phyloP scores from a whole-genome alignment of 2,888 invertebrate genomes.

The Drosophila seclusa region DNA sequence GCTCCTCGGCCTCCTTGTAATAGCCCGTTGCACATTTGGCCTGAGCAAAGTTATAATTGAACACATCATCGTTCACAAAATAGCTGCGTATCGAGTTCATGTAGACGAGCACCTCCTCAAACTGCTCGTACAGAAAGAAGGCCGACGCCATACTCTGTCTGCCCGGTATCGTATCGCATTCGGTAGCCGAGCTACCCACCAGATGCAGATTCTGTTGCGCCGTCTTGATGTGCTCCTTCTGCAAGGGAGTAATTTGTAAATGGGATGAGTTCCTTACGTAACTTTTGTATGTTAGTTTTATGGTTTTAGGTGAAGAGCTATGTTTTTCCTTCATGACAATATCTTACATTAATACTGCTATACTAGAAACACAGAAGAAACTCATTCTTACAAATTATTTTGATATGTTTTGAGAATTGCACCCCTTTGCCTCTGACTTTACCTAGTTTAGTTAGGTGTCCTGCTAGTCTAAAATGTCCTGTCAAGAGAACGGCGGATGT shows the following conservation, averaged over 20 bases:
- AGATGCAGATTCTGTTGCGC: conserved; percentile 98
- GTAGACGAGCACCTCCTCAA: conserved; percentile 98
- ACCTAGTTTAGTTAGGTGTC: not conserved
- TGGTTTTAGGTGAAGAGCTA: not conserved
- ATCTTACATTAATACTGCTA: no score
- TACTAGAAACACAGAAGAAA: not conserved
- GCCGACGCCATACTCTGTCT: conserved; percentile 99
- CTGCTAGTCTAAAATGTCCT: no score
- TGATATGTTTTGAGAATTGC: not conserved
- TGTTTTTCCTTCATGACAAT: no score
- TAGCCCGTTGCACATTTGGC: conserved; percentile 97
- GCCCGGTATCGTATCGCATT: conserved; percentile 98
- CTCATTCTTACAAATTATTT: no score
- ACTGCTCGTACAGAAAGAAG: conserved; percentile 96
- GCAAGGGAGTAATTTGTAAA: conserved; percentile 61
- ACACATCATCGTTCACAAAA: conserved; percentile 94
- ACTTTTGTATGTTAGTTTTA: not conserved
- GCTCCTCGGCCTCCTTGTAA: conserved; percentile 97
- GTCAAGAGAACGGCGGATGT: not conserved
- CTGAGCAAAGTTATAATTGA: conserved; percentile 95
- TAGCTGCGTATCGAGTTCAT: conserved; percentile 98
- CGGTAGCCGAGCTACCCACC: conserved; percentile 97
- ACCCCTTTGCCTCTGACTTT: not conserved
- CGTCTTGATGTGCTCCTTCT: conserved; percentile 97
- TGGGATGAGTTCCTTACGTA: not conserved